phyloP scores from a whole-genome alignment of 2,888 invertebrate species.

The Tryphoninae sp. region DNA sequence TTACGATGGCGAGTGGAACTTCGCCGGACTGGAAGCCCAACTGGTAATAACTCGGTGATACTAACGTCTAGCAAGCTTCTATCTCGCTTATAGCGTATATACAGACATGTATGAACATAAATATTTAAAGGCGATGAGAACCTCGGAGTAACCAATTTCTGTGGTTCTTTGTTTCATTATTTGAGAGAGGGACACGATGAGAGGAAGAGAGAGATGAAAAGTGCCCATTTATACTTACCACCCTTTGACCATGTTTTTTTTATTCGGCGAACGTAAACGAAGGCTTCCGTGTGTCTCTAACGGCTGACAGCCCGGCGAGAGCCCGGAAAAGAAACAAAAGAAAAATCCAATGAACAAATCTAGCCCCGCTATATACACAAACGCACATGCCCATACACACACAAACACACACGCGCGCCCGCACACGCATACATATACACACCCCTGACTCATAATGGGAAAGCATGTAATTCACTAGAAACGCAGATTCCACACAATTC shows the following conservation, averaged over 20 bases:
- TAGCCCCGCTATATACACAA: slow-evolving; percentile 33
- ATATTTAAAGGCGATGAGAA: slow-evolving; percentile 1
- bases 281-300: slow-evolving; percentile 29
- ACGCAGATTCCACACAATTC: slow-evolving; percentile 32
- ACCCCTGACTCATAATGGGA: background rate
- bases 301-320: slow-evolving; percentile 6
- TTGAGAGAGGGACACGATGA: background rate
- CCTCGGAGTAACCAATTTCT: slow-evolving; percentile 52
- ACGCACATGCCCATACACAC: background rate
- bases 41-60: slow-evolving; percentile 74
- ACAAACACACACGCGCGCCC: background rate
- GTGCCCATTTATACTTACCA: slow-evolving; percentile 1
- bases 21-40: slow-evolving; percentile 51
- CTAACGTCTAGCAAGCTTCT: slow-evolving; percentile 68
- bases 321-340: slow-evolving; percentile 32
- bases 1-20: slow-evolving; percentile 61
- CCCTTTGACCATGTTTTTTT: background rate
- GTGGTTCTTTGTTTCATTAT: slow-evolving; percentile 42
- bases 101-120: background rate
- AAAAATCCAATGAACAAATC: slow-evolving; percentile 57
- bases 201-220: background rate
- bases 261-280: slow-evolving; percentile 32
- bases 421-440: background rate
- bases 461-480: slow-evolving; percentile 8
- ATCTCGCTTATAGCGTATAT: slow-evolving; percentile 25